A percentile compares a stretch with the other conserved stretches of the same genome.
Evolutionary conservation across 2,888 invertebrate genomes (phyloP).

Genomic region (Pherbina coryleti): DNA sequence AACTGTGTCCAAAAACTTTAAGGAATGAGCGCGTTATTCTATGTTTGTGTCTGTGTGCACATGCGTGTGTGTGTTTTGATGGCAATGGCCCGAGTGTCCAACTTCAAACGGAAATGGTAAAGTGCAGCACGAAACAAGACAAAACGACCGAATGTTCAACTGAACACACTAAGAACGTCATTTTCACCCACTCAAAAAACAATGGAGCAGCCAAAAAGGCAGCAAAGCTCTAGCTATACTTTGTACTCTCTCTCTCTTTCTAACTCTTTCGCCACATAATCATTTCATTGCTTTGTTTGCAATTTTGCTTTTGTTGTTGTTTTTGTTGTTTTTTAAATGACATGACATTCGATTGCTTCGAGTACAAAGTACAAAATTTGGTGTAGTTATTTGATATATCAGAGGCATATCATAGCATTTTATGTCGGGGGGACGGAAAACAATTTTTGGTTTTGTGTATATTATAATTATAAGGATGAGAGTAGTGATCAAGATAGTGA

Average conservation of each 20-base stretch:
- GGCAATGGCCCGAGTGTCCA: slow-evolving; percentile 53
- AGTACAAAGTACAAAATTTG: too few species aligned
- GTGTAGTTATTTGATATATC: too few species aligned
- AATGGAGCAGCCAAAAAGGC: not conserved
- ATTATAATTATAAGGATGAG: too few species aligned
- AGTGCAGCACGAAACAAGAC: slow-evolving; percentile 27
- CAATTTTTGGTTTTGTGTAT: too few species aligned
- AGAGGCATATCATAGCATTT: too few species aligned
- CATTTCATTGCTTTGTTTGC: not conserved
- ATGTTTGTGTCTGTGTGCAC: slow-evolving; percentile 21
- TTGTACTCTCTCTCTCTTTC: not conserved
- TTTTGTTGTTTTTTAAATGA: not conserved
- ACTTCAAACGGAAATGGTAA: slow-evolving; percentile 40
- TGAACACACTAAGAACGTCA: not conserved
- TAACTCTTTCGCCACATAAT: not conserved
- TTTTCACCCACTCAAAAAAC: not conserved
- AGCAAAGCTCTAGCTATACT: not conserved
- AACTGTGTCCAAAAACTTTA: not conserved
- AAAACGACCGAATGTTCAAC: not conserved
- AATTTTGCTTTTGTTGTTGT: too few species aligned
- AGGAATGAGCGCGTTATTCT: not conserved
- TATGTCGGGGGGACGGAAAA: too few species aligned
- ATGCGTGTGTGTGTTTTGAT: not conserved
- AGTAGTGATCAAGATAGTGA: too few species aligned
- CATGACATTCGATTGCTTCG: not conserved